phyloP scores from a whole-genome alignment of 2,888 invertebrate species.

The Synanthedon myopaeformis region DNA sequence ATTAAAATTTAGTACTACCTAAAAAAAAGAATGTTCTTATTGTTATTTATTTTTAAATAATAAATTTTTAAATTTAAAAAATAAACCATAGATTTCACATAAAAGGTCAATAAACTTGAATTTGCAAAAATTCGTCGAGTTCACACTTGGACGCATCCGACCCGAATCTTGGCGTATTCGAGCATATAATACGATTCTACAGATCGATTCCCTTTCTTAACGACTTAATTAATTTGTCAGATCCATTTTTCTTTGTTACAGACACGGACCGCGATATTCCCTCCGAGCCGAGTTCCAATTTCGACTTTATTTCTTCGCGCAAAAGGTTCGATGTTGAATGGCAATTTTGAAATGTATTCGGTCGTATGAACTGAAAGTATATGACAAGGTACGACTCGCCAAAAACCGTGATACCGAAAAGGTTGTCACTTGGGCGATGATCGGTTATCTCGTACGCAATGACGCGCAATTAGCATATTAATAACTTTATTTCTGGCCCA shows the following conservation, averaged over 20 bases:
- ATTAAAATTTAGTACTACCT: too few species aligned
- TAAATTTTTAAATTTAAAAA: too few species aligned
- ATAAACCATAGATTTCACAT: too few species aligned
- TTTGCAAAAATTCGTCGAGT: constrained; percentile 9
- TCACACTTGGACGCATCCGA: constrained; percentile 10
- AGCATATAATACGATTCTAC: constrained; percentile 33
- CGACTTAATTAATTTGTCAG: constrained; percentile 56
- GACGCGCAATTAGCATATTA: constrained; percentile 56
- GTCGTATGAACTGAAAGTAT: constrained; percentile 25
- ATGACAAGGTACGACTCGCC: constrained; percentile 21
- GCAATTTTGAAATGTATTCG: constrained; percentile 11
- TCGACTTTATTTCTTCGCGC: too few species aligned
- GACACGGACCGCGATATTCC: constrained; percentile 4
- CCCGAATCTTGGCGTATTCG: constrained; percentile 23
- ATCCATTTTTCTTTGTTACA: constrained; percentile 21
- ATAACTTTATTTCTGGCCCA: constrained; percentile 40
- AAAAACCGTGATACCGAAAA: constrained; percentile 22
- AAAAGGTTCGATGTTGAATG: not conserved
- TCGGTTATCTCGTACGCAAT: constrained; percentile 44
- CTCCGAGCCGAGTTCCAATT: too few species aligned
- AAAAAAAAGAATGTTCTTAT: too few species aligned
- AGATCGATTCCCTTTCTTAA: constrained; percentile 22
- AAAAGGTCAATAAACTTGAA: constrained; percentile 1
- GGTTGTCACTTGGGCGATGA: constrained; percentile 32
- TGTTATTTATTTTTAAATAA: too few species aligned